Conservation (phyloP, 1,140 invertebrate species). For the Zaprionus vittiger region DNA sequence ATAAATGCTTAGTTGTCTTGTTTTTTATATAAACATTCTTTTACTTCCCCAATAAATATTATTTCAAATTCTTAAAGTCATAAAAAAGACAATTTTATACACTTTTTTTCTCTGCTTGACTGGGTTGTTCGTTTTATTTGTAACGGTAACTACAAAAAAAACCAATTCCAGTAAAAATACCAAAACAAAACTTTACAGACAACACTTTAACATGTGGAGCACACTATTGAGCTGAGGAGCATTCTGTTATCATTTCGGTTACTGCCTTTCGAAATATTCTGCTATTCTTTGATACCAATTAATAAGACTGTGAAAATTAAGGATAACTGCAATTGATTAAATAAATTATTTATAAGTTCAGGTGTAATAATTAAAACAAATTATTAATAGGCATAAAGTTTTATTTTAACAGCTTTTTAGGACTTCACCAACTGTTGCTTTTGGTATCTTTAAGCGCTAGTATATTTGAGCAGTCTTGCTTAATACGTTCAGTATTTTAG, state of each 20-base stretch:
- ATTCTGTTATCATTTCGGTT: neutral
- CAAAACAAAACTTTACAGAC: neutral
- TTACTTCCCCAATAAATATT: neutral
- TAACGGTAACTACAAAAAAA: neutral
- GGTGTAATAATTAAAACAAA: no score
- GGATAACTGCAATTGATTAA: neutral
- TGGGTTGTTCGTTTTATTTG: neutral
- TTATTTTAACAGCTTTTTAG: neutral
- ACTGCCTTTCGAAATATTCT: neutral
- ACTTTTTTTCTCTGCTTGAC: neutral
- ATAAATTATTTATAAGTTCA: no score
- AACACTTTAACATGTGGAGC: neutral
- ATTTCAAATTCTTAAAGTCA: no score
- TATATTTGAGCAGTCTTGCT: neutral
- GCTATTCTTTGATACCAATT: neutral
- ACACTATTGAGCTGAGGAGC: conserved; percentile 6
- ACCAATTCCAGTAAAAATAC: neutral
- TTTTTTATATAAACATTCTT: conserved; percentile 19
- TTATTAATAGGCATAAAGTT: neutral
- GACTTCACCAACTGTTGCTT: neutral
- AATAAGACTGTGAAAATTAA: neutral
- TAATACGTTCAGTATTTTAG: conserved; percentile 31
- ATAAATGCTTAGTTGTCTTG: conserved; percentile 48
- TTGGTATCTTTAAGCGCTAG: conserved; percentile 18
- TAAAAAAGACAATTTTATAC: no score